Evolutionary conservation across 2,888 invertebrate genomes (phyloP), one percentile per base, ranked within the genome.

Genomic region (Oscheius onirici): DNA sequence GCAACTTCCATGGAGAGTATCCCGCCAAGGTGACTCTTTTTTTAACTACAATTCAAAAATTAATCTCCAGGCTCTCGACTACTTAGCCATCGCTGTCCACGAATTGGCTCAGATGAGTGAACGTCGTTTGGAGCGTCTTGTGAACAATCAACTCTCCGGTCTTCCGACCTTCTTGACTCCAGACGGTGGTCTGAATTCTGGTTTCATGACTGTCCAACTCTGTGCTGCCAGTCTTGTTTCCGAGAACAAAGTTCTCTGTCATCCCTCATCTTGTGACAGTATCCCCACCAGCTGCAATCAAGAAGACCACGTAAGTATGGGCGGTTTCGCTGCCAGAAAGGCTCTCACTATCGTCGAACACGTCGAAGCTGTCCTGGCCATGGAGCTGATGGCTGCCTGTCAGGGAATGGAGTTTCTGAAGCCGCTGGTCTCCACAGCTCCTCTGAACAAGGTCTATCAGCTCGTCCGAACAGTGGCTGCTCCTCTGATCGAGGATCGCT

Each of bases 1-100:
- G 92, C 55, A 92, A 92, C 86, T 92, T 92, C 87, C 92, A 92
- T 82, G 92, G 92, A 6, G 92, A 92, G 88, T 92, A 92, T 84
- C 92, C 92, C 3, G 92, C 92, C 11, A 92, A 92, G 88, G 90
- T 89, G 15, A 10, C 13, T 13, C 15, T 22, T 20, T 34, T 44
- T 40, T 22, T 5, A 22, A 17, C 2, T 41, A 5, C 3, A 22
- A 51, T 11, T n/a, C 17, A 17, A 10, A n/a, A 17, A 51, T 51
- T 51, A 10, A 17, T 10, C 8, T 78, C 11, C 72, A 89, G 89
- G 91, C 90, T 2, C 87, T 91, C 63, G 92, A 92, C 84, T 92
- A 91, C 83, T 88, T 92, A 73, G 91, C 91, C 0, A 92, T 92
- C 67, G 92, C 89, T 10, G 90, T 92, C 0, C 91, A 91, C 78